These are phyloP conservation scores for Galeruca laticollis DNA, from an alignment of 2,888 invertebrate genomes.

Conservation along the genomic window DNA sequence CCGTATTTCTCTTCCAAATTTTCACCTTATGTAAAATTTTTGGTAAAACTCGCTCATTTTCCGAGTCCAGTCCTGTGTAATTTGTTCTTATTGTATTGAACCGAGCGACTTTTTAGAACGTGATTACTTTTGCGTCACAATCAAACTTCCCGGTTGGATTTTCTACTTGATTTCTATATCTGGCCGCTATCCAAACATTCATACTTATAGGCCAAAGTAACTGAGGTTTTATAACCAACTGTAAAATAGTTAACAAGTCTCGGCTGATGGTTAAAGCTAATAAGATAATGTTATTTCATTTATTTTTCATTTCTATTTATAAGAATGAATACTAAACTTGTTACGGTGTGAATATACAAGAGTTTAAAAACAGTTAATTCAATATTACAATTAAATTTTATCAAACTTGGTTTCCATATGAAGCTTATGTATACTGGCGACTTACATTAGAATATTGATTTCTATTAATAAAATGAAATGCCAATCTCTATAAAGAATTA, in stretches of 20 bases:
- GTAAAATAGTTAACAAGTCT: conserved; percentile 54
- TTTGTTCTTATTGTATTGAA: conserved; percentile 46
- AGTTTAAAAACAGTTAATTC: too few relatives aligned
- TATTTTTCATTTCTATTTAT: background rate
- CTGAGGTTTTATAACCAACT: conserved; percentile 61
- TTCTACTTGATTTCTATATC: conserved; percentile 62
- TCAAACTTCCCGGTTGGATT: conserved; percentile 52
- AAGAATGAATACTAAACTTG: background rate
- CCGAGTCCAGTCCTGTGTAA: conserved; percentile 38
- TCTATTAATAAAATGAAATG: too few relatives aligned
- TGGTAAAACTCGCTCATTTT: background rate
- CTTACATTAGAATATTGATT: too few relatives aligned
- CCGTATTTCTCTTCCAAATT: background rate
- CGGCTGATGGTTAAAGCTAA: background rate
- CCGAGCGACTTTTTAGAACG: conserved; percentile 51
- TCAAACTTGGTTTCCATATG: too few relatives aligned
- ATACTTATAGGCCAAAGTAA: conserved; percentile 52
- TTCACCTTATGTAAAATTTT: too few relatives aligned
- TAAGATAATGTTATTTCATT: background rate
- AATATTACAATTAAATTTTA: too few relatives aligned
- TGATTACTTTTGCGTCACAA: conserved; percentile 49
- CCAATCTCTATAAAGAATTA: too few relatives aligned
- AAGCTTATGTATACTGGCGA: too few relatives aligned
- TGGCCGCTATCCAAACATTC: conserved; percentile 56
- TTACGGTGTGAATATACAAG: too few relatives aligned